Evolutionary conservation across 2,888 invertebrate genomes (phyloP).

Genomic region (Stenichneumon culpator): DNA sequence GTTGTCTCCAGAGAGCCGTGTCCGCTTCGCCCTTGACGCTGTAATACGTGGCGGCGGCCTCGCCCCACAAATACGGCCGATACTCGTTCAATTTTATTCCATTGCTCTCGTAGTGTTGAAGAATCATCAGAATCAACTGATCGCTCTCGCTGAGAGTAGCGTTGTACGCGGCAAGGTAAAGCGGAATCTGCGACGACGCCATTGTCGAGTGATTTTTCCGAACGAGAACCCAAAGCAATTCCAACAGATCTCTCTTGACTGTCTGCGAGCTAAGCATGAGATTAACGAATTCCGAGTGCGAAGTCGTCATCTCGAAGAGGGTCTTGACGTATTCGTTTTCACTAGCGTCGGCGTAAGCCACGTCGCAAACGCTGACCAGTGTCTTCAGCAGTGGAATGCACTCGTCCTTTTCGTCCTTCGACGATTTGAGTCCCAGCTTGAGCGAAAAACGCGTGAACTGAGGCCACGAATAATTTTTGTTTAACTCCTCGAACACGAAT

Average conservation of each 20-base stretch:
- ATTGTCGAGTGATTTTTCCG: slow-evolving; percentile 89
- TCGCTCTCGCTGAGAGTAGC: slow-evolving; percentile 91
- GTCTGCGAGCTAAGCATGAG: slow-evolving; percentile 87
- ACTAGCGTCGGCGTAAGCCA: slow-evolving; percentile 86
- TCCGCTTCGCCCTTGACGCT: slow-evolving; percentile 88
- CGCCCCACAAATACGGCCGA: slow-evolving; percentile 94
- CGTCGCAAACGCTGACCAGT: slow-evolving; percentile 87
- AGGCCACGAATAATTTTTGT: slow-evolving; percentile 80
- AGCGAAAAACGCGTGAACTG: slow-evolving; percentile 86
- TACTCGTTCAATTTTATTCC: slow-evolving; percentile 89
- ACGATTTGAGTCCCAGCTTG: slow-evolving; percentile 88
- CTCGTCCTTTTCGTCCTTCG: slow-evolving; percentile 82
- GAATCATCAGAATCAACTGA: slow-evolving; percentile 88
- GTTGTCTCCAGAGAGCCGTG: slow-evolving; percentile 89
- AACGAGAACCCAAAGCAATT: slow-evolving; percentile 89
- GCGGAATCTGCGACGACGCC: slow-evolving; percentile 90
- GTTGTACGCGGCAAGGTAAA: slow-evolving; percentile 92
- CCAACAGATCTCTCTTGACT: slow-evolving; percentile 87
- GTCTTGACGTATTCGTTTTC: slow-evolving; percentile 86
- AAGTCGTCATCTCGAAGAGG: slow-evolving; percentile 91
- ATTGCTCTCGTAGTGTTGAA: slow-evolving; percentile 90
- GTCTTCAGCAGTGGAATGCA: slow-evolving; percentile 86
- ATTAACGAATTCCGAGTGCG: slow-evolving; percentile 92
- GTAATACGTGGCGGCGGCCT: slow-evolving; percentile 92
- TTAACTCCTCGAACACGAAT: slow-evolving; percentile 75